A percentile compares a stretch with the other conserved stretches of the same genome.
phyloP scores from a whole-genome alignment of 2,797 vertebrate genomes.

The Hoplostethus atlanticus region DNA sequence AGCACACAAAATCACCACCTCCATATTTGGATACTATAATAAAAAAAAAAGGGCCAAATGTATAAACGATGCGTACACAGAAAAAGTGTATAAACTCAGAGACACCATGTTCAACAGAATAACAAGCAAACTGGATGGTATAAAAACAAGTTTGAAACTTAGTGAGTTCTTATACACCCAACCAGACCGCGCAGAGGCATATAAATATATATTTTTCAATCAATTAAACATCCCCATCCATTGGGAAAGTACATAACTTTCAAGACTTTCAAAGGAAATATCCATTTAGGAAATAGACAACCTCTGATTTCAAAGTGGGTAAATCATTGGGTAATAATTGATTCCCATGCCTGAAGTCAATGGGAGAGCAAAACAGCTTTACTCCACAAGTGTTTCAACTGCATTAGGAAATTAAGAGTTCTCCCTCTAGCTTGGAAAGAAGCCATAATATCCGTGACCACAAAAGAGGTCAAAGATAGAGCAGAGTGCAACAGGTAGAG shows the following conservation, averaged over 20 bases:
- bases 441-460: not conserved
- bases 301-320: not conserved
- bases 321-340: not conserved
- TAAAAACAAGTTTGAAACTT: not conserved
- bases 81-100: too few species aligned
- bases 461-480: not conserved
- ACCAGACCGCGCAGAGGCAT: not conserved
- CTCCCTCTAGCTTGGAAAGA: not conserved
- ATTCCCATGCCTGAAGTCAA: not conserved
- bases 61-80: too few species aligned
- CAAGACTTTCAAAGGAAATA: not conserved
- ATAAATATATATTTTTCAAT: not conserved
- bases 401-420: not conserved
- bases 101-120: not conserved
- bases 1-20: too few species aligned
- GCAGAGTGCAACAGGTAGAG: not conserved
- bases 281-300: not conserved
- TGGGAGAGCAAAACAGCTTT: not conserved
- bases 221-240: not conserved
- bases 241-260: not conserved
- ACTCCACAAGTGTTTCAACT: not conserved
- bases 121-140: not conserved
- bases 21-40: too few species aligned
- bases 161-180: not conserved
- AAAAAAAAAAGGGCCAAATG: too few species aligned